A percentile compares a stretch with the other conserved stretches of the same genome.
These are phyloP conservation scores for Bagarius yarrelli DNA, from an alignment of 2,113 vertebrate genomes.

Conservation along the genomic window DNA sequence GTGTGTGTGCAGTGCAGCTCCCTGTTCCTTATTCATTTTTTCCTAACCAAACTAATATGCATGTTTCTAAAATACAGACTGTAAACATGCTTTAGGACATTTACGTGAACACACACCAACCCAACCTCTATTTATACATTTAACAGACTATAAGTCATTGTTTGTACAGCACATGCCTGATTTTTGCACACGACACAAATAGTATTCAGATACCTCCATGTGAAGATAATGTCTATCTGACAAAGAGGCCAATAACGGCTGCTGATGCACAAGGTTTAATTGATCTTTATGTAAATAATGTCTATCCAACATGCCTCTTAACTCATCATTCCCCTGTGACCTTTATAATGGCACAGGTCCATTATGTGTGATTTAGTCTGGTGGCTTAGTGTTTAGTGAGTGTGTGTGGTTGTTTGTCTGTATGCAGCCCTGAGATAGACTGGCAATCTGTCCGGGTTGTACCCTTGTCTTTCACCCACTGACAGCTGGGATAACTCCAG, in stretches of 20 bases:
- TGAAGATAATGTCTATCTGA: slow-evolving; percentile 7
- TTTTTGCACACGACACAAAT: slow-evolving; percentile 21
- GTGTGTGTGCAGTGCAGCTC: neutral
- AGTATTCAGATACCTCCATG: slow-evolving; percentile 4
- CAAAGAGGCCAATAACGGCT: slow-evolving; percentile 19
- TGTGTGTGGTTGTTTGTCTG: too few species aligned
- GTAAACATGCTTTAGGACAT: neutral
- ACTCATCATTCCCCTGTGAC: slow-evolving; percentile 6
- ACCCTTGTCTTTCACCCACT: too few species aligned
- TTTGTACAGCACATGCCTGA: neutral
- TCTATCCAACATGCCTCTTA: slow-evolving; percentile 10
- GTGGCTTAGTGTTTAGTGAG: too few species aligned
- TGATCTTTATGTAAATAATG: slow-evolving; percentile 42
- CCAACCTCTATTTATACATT: neutral
- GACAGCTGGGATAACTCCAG: too few species aligned
- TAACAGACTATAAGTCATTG: neutral
- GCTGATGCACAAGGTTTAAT: slow-evolving; percentile 32
- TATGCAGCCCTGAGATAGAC: too few species aligned
- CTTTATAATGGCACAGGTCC: neutral
- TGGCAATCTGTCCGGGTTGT: too few species aligned
- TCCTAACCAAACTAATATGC: neutral
- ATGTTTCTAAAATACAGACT: neutral
- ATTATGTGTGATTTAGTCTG: neutral
- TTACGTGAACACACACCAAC: neutral
- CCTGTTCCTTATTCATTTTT: slow-evolving; percentile 3